phyloP scores from a whole-genome alignment of 2,888 invertebrate species.

The Erebia ligea region DNA sequence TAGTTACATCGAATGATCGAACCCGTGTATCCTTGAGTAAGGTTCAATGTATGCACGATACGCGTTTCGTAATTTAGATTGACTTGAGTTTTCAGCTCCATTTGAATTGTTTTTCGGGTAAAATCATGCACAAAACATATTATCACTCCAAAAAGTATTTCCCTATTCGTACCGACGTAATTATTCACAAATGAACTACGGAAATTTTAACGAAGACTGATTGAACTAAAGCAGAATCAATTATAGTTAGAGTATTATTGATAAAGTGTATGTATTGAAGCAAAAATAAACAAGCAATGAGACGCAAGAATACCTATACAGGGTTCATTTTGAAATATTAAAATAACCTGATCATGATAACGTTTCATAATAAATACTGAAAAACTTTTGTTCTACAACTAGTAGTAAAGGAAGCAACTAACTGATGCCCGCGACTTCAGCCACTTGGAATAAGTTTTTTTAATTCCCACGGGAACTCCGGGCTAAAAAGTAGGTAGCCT shows the following conservation, averaged over 20 bases:
- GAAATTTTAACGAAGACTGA: conserved; percentile 82
- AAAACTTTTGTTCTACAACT: no score
- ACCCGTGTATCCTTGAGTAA: conserved; percentile 7
- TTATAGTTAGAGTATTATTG: conserved; percentile 78
- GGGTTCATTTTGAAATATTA: no score
- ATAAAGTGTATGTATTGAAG: conserved; percentile 57
- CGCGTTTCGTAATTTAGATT: conserved; percentile 66
- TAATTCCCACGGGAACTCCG: no score
- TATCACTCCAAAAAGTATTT: conserved; percentile 27
- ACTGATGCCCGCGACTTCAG: no score
- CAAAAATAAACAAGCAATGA: conserved; percentile 74
- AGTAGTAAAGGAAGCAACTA: no score
- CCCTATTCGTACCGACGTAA: conserved; percentile 57
- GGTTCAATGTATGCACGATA: conserved; percentile 5
- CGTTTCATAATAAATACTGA: no score
- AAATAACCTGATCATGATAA: no score
- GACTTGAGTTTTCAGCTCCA: conserved; percentile 63
- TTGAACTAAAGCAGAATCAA: conserved; percentile 80
- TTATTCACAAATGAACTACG: conserved; percentile 80
- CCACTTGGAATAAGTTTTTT: no score
- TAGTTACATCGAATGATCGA: neutral
- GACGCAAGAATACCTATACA: conserved; percentile 59
- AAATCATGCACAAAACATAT: conserved; percentile 34
- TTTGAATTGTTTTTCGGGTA: conserved; percentile 60
- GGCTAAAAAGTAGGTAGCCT: no score